phyloP scores from a whole-genome alignment of 2,888 invertebrate species.

The Aleiodes testaceus region DNA sequence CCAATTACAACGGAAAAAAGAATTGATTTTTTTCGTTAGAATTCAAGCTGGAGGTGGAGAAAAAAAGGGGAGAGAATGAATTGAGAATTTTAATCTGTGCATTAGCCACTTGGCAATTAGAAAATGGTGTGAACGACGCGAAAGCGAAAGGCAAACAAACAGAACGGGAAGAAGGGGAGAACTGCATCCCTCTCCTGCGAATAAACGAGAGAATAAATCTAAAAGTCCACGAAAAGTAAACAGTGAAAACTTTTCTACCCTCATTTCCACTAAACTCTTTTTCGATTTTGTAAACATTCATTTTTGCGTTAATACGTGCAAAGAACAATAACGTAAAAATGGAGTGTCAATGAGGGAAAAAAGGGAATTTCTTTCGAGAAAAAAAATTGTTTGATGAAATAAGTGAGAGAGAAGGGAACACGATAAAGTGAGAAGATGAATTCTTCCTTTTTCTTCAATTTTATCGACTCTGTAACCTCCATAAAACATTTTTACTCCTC shows the following conservation, averaged over 20 bases:
- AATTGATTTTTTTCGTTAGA: not conserved
- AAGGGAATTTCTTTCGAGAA: not conserved
- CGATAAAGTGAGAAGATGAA: conserved; percentile 20
- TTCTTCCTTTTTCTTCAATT: not conserved
- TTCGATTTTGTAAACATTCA: not conserved
- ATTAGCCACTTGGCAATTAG: conserved; percentile 32
- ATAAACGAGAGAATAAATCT: conserved; percentile 61
- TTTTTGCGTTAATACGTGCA: not conserved
- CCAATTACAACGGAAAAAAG: not conserved
- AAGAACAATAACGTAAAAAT: conserved; percentile 8
- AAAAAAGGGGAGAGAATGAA: not conserved
- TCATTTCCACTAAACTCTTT: conserved; percentile 46
- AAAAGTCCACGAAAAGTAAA: conserved; percentile 45
- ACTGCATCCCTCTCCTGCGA: conserved; percentile 53
- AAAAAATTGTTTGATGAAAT: not conserved
- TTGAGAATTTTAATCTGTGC: conserved; percentile 5
- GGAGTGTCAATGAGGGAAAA: conserved; percentile 6
- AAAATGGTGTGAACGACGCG: conserved; percentile 58
- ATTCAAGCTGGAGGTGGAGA: not conserved
- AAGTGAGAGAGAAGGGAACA: conserved; percentile 6
- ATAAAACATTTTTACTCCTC: conserved; percentile 28
- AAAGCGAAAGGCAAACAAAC: conserved; percentile 66
- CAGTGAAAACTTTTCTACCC: conserved; percentile 57
- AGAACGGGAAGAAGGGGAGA: conserved; percentile 45
- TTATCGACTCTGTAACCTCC: conserved; percentile 12